These are phyloP conservation scores for Hyperoplus immaculatus DNA, from an alignment of 2,797 vertebrate species.

Conservation along the genomic window DNA sequence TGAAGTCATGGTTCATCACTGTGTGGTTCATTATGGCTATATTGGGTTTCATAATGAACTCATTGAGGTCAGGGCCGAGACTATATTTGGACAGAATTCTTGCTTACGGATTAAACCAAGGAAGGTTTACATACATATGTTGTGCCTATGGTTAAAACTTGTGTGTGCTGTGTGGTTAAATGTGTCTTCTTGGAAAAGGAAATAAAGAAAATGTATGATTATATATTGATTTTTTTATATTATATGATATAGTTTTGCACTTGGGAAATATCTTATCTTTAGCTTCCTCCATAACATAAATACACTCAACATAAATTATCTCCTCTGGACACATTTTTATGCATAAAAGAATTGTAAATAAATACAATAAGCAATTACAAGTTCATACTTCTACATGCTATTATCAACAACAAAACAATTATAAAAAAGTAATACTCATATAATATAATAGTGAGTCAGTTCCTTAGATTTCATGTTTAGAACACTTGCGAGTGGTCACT, in stretches of 20 bases:
- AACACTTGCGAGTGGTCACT: background rate
- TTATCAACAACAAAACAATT: too few species aligned
- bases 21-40: background rate
- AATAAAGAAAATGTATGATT: background rate
- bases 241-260: background rate
- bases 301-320: too few species aligned
- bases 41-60: background rate
- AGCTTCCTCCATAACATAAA: background rate
- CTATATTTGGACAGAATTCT: constrained; percentile 8
- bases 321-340: background rate
- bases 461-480: background rate
- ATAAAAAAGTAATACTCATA: too few species aligned
- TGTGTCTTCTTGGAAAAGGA: background rate
- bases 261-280: background rate
- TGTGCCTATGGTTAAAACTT: background rate
- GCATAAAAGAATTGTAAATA: background rate
- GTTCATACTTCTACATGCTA: background rate
- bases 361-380: background rate
- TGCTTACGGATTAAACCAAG: background rate
- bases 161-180: background rate
- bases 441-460: background rate
- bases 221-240: too few species aligned
- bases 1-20: background rate
- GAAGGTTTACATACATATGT: background rate
- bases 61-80: background rate